phyloP scores from a whole-genome alignment of 2,113 vertebrate genomes.

The Pyxicephalus adspersus region DNA sequence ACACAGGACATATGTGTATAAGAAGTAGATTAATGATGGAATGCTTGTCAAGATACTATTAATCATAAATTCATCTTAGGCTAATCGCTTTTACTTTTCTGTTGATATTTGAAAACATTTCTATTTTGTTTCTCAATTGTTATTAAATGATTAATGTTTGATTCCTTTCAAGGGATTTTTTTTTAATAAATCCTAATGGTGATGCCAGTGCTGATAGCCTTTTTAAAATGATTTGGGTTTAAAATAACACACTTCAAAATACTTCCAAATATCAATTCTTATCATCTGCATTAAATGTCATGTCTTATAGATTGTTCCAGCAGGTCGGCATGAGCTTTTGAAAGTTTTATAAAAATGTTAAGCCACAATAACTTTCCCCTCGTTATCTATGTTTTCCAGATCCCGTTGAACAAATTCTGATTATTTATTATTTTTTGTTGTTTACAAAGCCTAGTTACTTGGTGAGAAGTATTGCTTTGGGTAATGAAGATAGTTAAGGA shows the following conservation, averaged over 20 bases:
- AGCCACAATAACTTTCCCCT: neutral
- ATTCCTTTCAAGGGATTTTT: neutral
- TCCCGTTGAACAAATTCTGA: conserved; percentile 20
- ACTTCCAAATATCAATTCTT: neutral
- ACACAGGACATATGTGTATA: too few species aligned
- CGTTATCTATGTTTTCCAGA: conserved; percentile 45
- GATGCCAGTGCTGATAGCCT: neutral
- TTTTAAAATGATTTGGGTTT: neutral
- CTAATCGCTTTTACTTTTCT: neutral
- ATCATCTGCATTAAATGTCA: neutral
- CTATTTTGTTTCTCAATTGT: neutral
- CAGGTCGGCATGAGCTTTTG: neutral
- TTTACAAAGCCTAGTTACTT: conserved; percentile 25
- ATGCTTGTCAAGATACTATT: neutral
- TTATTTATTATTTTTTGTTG: conserved; percentile 23
- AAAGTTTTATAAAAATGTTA: conserved; percentile 10
- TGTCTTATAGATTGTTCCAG: neutral
- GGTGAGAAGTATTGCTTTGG: conserved; percentile 23
- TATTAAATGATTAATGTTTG: neutral
- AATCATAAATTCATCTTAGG: neutral
- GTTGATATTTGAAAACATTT: neutral
- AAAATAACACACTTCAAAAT: neutral
- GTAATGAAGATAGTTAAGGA: conserved; percentile 44
- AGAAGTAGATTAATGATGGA: neutral
- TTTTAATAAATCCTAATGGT: neutral